A percentile compares a stretch with the other conserved stretches of the same genome.
Conservation (phyloP, 2,797 vertebrate species). For the Antrozous pallidus region DNA sequence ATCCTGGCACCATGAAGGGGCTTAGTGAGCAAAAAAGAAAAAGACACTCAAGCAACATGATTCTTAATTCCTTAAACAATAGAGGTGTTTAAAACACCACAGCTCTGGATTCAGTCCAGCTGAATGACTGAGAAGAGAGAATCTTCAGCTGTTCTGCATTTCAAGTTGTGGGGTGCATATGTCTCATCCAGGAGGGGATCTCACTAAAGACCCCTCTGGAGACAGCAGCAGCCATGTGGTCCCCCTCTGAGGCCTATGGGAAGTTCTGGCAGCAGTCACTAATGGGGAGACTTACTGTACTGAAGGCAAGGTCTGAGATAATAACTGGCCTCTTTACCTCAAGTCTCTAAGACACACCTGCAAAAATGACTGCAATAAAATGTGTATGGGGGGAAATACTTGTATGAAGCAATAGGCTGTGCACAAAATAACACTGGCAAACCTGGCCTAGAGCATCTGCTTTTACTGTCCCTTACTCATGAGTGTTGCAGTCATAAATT, state of each 20-base stretch:
- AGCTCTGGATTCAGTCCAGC: background rate
- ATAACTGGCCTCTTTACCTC: background rate
- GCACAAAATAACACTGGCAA: background rate
- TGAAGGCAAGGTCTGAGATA: background rate
- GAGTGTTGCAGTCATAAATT: slow-evolving; percentile 42
- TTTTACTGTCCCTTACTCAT: background rate
- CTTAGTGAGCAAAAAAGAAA: background rate
- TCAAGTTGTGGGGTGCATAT: background rate
- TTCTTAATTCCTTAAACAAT: background rate
- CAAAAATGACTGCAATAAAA: background rate
- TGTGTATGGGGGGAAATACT: background rate
- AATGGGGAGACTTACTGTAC: background rate
- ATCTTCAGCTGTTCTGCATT: background rate
- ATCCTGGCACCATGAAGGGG: background rate
- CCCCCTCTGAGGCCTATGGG: background rate
- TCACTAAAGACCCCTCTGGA: background rate
- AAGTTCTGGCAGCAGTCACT: background rate
- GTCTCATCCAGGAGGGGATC: no score
- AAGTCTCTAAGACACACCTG: background rate
- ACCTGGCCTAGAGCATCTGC: background rate
- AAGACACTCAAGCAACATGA: background rate
- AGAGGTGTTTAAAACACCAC: background rate
- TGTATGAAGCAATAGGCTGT: background rate
- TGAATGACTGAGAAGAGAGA: background rate
- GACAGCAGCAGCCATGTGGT: background rate